Evolutionary conservation across 1,140 invertebrate species (phyloP).

Genomic region (Zaprionus davidi): DNA sequence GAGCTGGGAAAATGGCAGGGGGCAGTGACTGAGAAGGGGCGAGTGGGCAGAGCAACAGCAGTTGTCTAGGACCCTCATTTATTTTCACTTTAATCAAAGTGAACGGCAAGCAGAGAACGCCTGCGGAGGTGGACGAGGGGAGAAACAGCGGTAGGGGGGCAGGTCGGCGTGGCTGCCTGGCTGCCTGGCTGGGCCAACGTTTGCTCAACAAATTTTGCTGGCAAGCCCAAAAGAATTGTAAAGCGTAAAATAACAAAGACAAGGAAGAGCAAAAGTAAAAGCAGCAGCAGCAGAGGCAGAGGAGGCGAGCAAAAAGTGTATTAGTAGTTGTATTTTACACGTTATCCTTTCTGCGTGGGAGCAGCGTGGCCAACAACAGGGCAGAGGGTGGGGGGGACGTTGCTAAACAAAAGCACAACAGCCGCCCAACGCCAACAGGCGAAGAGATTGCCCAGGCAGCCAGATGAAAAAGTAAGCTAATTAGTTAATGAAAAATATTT

Average conservation of each 20-base stretch:
- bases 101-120: slow-evolving; percentile 57
- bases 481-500: slow-evolving; percentile 83
- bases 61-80: slow-evolving; percentile 79
- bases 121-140: slow-evolving; percentile 36
- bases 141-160: background rate
- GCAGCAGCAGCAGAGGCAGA: background rate
- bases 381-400: background rate
- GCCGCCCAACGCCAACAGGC: slow-evolving; percentile 11
- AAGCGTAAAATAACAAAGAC: slow-evolving; percentile 81
- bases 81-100: slow-evolving; percentile 83
- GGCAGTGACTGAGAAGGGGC: background rate
- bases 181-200: slow-evolving; percentile 27
- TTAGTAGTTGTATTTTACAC: slow-evolving; percentile 77
- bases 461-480: slow-evolving; percentile 76
- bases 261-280: slow-evolving; percentile 55
- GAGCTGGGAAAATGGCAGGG: slow-evolving; percentile 23
- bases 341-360: slow-evolving; percentile 67
- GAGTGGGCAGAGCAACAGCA: slow-evolving; percentile 45
- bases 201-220: slow-evolving; percentile 76
- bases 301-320: slow-evolving; percentile 40
- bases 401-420: slow-evolving; percentile 65
- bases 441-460: slow-evolving; percentile 53
- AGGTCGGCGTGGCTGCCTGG: background rate
- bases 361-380: background rate
- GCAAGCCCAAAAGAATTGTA: slow-evolving; percentile 76